Base-by-base conservation (phyloP, 2,113 vertebrate genomes). In the Ctenomys sociabilis region DNA sequence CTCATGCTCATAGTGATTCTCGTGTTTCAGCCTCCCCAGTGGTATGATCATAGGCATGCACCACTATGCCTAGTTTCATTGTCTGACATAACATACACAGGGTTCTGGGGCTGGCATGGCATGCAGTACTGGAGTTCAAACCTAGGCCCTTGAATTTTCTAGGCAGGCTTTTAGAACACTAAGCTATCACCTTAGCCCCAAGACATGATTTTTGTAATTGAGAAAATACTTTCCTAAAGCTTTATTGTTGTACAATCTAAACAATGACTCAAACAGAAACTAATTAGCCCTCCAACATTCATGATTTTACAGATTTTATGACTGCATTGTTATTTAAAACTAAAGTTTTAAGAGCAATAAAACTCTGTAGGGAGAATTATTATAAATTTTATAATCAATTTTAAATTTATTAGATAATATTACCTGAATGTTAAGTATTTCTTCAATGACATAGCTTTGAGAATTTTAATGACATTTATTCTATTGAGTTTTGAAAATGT, bases 241-340 rank as follows among this genome's bases (percentile, higher is more conserved):
- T 4, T 63, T 12, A 0, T 73, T 91, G 78, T 89, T 95, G 52
- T 4, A 72, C 92, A 68, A 88, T 84, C 43, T 21, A 1, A 96
- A 81, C 52, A 94, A 77, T 0, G 0, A 4, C 40, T 12, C 73
- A 66, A 35, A 49, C 7, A 97, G 82, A 84, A 61, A 87, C 52
- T 88, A 95, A 97, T 97, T 96, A 85, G 81, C 85, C 63, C 45
- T 93, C 95, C 73, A 75, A 59, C 45, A 84, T 90, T 92, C 88
- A 75, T 73, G 83, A 22, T 49, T 97, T 92, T 66, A 88, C 49
- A 97, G 77, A 90, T 52, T 93, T 77, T 40, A 93, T 88, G 92
- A 77, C 3, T 75, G 32, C 49, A 59, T 30, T 90, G 88, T 9
- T 92, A 59, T 83, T 90, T 84, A 82, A 91, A 92, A 95, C 54